A percentile compares a stretch with the other conserved stretches of the same genome.
Evolutionary conservation across 2,888 invertebrate genomes (phyloP).

Genomic region (Lasioglossum marginatum): DNA sequence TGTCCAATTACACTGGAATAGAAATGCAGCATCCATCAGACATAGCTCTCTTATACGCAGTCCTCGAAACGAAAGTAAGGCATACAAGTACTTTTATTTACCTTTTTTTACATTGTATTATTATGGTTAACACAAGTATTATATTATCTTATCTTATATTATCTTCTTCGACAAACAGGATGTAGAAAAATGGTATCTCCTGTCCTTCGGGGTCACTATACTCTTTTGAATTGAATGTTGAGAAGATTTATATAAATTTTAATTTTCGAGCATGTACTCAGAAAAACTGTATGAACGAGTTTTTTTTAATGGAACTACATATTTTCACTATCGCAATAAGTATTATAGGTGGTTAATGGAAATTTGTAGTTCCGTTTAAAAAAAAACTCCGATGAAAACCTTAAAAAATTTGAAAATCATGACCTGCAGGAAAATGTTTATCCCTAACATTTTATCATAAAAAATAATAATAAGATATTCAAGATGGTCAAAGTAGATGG

Average conservation of each 20-base stretch:
- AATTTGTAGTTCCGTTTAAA: too few species aligned
- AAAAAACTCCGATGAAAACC: too few species aligned
- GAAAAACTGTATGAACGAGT: background rate
- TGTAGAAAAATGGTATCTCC: background rate
- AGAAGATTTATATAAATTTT: background rate
- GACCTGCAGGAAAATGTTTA: too few species aligned
- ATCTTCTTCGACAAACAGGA: background rate
- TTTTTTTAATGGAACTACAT: too few species aligned
- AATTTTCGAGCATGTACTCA: background rate
- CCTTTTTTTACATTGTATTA: background rate
- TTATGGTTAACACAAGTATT: background rate
- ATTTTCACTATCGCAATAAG: too few species aligned
- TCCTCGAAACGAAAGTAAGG: conserved; percentile 65
- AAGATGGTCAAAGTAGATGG: too few species aligned
- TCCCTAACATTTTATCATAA: too few species aligned
- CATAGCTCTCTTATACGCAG: conserved; percentile 55
- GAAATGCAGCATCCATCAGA: conserved; percentile 56
- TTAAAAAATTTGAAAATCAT: too few species aligned
- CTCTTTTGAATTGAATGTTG: background rate
- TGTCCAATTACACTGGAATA: conserved; percentile 52
- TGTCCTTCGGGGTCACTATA: background rate
- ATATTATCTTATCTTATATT: background rate
- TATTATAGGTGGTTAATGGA: too few species aligned
- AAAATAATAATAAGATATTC: too few species aligned
- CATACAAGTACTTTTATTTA: background rate